Base-by-base conservation (phyloP, 2,113 vertebrate genomes). In the Xyliphius kryptos region DNA sequence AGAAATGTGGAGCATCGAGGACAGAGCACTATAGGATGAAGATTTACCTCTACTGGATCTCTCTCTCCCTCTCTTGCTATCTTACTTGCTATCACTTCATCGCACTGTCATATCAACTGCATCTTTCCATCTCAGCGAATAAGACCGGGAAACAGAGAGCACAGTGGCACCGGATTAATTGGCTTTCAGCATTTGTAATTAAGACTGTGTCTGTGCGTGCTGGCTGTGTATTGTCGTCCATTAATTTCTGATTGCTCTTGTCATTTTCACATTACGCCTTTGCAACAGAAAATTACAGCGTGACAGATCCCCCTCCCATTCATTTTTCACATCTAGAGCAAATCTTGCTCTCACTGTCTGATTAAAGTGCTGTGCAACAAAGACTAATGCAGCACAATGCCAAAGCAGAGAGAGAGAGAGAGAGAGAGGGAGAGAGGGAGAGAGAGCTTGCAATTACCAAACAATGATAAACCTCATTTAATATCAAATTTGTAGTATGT, bases 171-270 rank as follows among this genome's bases (percentile, higher is more conserved):
- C 47, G 66, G 71, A 73, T 82, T 83, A 83, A 85, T 84, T 81
- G 78, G 76, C 76, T 79, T 77, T 77, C 70, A 76, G 71, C 73
- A 81, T 76, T 71, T 67, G 64, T 80, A 82, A 85, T 86, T 82
- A 85, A 81, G 76, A 73, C 62, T 43, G 51, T 41, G 56, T 59
- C 58, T 65, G 53, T 71, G 76, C 21, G 53, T 74, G 74, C 66
- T 77, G 63, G 57, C 61, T 66, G 70, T 73, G 77, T 60, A 75
- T 59, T 67, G 61, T 51, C 71, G 71, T 74, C 68, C 61, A 69
- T 77, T 77, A 70, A 70, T 76, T 72, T 62, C 55, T 61, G 63
- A 76, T 69, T 76, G 69, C 47, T 70, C 51, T 72, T 40, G 56
- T 67, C 73, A 77, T 83, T 76, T 21, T 16, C 63, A 60, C 64